These are phyloP conservation scores for Rhinogobius similis DNA, from an alignment of 2,113 vertebrate genomes.

Conservation along the genomic window DNA sequence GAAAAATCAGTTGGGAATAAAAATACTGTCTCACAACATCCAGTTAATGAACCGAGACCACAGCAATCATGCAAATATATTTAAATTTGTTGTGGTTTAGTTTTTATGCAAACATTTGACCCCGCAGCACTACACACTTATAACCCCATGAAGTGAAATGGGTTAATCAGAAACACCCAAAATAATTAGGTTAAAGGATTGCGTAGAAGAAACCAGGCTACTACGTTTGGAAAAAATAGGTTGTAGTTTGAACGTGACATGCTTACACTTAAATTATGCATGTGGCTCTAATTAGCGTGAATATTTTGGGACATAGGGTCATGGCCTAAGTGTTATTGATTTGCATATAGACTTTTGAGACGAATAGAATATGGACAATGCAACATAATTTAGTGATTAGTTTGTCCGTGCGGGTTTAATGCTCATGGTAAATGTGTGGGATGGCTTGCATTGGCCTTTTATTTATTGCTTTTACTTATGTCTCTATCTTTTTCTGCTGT, in stretches of 20 bases:
- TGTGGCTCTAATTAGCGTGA: conserved; percentile 35
- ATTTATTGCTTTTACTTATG: conserved; percentile 16
- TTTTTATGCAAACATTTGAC: conserved; percentile 14
- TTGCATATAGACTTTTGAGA: not conserved
- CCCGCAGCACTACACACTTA: not conserved
- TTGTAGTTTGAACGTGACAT: conserved; percentile 14
- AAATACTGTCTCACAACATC: not conserved
- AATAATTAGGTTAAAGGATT: conserved; percentile 46
- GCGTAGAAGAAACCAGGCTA: conserved; percentile 36
- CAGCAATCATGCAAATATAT: conserved; percentile 4
- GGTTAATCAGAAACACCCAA: conserved; percentile 29
- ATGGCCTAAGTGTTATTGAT: not conserved
- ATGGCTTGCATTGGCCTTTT: not conserved
- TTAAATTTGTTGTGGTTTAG: not conserved
- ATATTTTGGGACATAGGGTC: conserved; percentile 22
- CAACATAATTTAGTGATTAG: not conserved
- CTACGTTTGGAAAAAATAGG: not conserved
- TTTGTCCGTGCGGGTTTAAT: not conserved
- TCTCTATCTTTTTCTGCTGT: conserved; percentile 21
- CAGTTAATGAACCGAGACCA: not conserved
- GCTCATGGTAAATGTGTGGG: not conserved
- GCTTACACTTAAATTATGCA: conserved; percentile 7
- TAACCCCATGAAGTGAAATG: conserved; percentile 6
- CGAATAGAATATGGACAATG: not conserved
- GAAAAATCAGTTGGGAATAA: not conserved